These are phyloP conservation scores for Metopia argyrocephala DNA, from an alignment of 2,888 invertebrate genomes.

Conservation along the genomic window DNA sequence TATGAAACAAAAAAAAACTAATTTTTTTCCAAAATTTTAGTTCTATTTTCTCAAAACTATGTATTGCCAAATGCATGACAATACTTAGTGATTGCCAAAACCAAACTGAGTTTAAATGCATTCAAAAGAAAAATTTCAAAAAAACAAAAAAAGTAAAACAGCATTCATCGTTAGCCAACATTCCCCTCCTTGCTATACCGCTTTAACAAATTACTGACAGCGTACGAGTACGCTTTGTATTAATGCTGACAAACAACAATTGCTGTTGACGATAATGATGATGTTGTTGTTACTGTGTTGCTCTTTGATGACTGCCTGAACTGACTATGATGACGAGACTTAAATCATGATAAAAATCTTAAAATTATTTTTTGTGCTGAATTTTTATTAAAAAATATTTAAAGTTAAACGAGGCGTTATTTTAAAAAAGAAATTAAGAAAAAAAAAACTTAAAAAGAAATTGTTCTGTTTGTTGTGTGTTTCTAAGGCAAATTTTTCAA, in stretches of 20 bases:
- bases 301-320: slow-evolving; percentile 3
- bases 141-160: slow-evolving; percentile 6
- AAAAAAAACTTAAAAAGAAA: neutral
- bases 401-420: slow-evolving; percentile 15
- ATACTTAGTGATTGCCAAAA: slow-evolving; percentile 17
- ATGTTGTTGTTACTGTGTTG: neutral
- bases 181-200: neutral
- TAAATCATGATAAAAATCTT: slow-evolving; percentile 40
- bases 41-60: neutral
- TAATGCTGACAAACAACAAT: neutral
- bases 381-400: neutral
- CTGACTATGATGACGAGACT: slow-evolving; percentile 34
- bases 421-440: neutral
- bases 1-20: neutral
- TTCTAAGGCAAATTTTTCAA: too few species aligned
- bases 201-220: neutral
- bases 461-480: too few species aligned
- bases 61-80: slow-evolving; percentile 2
- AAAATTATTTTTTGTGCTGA: slow-evolving; percentile 9
- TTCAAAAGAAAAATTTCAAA: neutral
- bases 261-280: neutral
- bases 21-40: neutral
- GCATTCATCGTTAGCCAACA: neutral
- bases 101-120: slow-evolving; percentile 38
- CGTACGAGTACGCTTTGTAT: neutral